phyloP scores from a whole-genome alignment of 2,113 vertebrate species.

The Salvelinus alpinus region DNA sequence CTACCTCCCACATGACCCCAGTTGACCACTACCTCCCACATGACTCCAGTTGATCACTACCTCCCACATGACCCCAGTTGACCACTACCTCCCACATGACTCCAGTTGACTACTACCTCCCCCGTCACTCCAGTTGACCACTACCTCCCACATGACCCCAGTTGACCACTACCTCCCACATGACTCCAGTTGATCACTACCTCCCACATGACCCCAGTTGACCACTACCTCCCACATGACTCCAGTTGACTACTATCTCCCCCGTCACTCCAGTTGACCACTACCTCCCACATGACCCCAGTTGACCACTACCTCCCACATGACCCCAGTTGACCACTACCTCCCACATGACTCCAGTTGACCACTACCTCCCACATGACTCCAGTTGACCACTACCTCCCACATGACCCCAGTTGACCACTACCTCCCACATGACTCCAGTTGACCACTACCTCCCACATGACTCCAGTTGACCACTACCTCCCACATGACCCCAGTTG shows the following conservation, averaged over 20 bases:
- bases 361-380: background rate
- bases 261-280: background rate
- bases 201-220: background rate
- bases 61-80: background rate
- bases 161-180: too few relatives aligned
- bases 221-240: background rate
- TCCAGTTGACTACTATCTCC: constrained; percentile 1
- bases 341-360: background rate
- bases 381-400: constrained; percentile 7
- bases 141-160: constrained; percentile 1
- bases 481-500: too few relatives aligned
- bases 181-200: constrained; percentile 11
- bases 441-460: too few relatives aligned
- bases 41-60: constrained; percentile 12
- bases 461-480: too few relatives aligned
- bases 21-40: constrained; percentile 4
- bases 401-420: too few relatives aligned
- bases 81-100: constrained; percentile 11
- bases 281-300: background rate
- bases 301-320: constrained; percentile 1
- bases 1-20: background rate
- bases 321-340: constrained; percentile 7
- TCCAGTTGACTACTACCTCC: constrained; percentile 11
- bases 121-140: background rate
- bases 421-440: accelerated